A percentile compares a stretch with the other conserved stretches of the same genome.
Evolutionary conservation across 2,888 invertebrate genomes (phyloP).

Genomic region (Epistrophe eligans): DNA sequence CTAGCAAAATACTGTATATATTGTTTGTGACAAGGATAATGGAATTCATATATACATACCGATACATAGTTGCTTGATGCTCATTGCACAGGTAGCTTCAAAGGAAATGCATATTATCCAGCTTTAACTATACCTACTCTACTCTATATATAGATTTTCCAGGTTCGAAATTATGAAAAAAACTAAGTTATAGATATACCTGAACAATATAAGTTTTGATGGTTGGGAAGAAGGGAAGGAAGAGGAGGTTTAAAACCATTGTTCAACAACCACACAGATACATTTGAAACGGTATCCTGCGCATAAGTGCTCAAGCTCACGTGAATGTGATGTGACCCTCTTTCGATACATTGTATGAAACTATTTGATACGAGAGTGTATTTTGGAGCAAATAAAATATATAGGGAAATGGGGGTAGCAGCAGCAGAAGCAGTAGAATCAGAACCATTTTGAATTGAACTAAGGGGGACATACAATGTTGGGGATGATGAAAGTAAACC

Average conservation of each 20-base stretch:
- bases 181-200: background rate
- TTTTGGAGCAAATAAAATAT: slow-evolving; percentile 28
- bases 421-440: background rate
- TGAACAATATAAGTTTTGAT: background rate
- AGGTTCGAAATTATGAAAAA: slow-evolving; percentile 24
- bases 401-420: background rate
- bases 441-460: slow-evolving; percentile 69
- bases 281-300: slow-evolving; percentile 69
- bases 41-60: background rate
- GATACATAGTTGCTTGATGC: slow-evolving; percentile 39
- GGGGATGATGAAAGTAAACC: slow-evolving; percentile 63
- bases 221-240: slow-evolving; percentile 2
- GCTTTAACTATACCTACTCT: slow-evolving; percentile 41
- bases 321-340: slow-evolving; percentile 73
- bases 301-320: slow-evolving; percentile 70
- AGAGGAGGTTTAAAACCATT: slow-evolving; percentile 34
- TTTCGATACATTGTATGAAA: slow-evolving; percentile 71
- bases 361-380: slow-evolving; percentile 18
- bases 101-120: slow-evolving; percentile 30
- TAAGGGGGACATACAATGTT: slow-evolving; percentile 25
- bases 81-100: slow-evolving; percentile 55
- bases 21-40: slow-evolving; percentile 36
- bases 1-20: slow-evolving; percentile 14
- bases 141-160: slow-evolving; percentile 7
- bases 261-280: slow-evolving; percentile 58